Conservation (phyloP, 2,113 vertebrate species). For the Vombatus ursinus region DNA sequence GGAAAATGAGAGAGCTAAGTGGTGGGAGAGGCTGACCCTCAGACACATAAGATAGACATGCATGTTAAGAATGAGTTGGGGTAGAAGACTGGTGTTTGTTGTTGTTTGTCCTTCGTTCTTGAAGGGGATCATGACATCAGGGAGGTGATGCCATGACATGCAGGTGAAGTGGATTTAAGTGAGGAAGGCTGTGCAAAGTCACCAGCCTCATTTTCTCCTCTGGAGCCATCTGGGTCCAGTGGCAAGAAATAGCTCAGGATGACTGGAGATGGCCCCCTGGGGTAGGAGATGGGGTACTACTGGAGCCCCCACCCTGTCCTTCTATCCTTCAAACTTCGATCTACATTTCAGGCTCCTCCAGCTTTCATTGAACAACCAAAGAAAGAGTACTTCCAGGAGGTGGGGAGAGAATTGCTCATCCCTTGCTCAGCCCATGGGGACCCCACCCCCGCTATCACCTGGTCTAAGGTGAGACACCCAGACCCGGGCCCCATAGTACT, state of each 20-base stretch:
- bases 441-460: slow-evolving; percentile 89
- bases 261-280: too few species aligned
- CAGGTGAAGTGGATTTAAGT: too few species aligned
- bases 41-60: neutral
- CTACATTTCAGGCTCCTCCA: slow-evolving; percentile 90
- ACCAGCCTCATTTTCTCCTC: too few species aligned
- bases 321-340: neutral
- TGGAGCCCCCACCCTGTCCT: neutral
- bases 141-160: too few species aligned
- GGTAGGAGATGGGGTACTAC: neutral
- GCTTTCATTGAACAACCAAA: slow-evolving; percentile 87
- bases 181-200: too few species aligned
- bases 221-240: too few species aligned
- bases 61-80: neutral
- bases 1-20: neutral
- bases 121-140: too few species aligned
- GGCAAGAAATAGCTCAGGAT: too few species aligned
- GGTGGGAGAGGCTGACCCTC: neutral
- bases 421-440: slow-evolving; percentile 90
- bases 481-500: fast-evolving
- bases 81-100: neutral
- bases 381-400: slow-evolving; percentile 95
- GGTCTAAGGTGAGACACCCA: slow-evolving; percentile 89
- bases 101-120: too few species aligned
- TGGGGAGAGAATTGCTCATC: slow-evolving; percentile 92